Base-by-base conservation (phyloP, 2,888 invertebrate species). In the Teinopalpus imperialis region DNA sequence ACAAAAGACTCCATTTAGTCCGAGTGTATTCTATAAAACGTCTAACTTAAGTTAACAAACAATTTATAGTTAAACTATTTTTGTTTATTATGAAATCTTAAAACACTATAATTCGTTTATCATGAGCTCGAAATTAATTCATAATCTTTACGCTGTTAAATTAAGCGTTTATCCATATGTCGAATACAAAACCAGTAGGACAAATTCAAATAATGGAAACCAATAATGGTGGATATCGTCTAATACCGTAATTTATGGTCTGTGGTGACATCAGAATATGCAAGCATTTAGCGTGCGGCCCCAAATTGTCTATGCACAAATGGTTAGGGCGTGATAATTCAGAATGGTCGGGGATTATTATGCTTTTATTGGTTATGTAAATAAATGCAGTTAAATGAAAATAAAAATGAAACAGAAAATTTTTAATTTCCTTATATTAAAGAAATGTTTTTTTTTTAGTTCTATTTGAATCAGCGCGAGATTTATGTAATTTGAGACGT, bases 161-260 rank as follows among this genome's bases (percentile, higher is more conserved):
- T 59, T 56, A 65, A 68, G 61, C 45, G 59, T 56, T 49, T 54
- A 43, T 48, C 67, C 72, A 63, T 64, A 67, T 72, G 73, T 45
- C 54, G 47, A 49, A 51, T 48, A 50, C 60, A 53, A 39, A 53
- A 50, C 51, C 49, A 55, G 51, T 57, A 37, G 45, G 27, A 23
- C 51, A 49, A 55, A 61, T 55, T 56, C 54, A 63, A 60, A 59
- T 58, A 60, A 63, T 68, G 70, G 63, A 72, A 75, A 65, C 70
- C 66, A 71, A 71, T 74, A 74, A 68, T 49, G 52, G 59, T 52
- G 40, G 61, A 65, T 69, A 69, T 61, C 61, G 52, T 53, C 54
- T 81, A 83, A 86, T 75, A 65, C 81, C 59, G 50, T 80, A 68
- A 86, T 83, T 82, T 82, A 86, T 85, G 63, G 62, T 70, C 62